These are phyloP conservation scores for Limnephilus auricula DNA, from an alignment of 2,888 invertebrate genomes.

Conservation along the genomic window DNA sequence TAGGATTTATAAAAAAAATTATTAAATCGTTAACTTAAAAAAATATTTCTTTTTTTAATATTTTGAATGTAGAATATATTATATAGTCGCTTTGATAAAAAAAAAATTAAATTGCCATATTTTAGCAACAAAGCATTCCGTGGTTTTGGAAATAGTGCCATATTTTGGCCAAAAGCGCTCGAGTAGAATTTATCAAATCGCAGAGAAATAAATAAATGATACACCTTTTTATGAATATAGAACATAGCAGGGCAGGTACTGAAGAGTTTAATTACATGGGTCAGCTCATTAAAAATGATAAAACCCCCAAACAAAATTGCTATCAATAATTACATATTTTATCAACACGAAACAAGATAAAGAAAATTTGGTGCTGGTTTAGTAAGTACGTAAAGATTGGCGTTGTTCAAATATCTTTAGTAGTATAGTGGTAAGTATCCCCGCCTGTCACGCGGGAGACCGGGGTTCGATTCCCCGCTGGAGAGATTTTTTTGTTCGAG, in stretches of 20 bases:
- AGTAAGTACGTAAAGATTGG: neutral
- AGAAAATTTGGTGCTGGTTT: neutral
- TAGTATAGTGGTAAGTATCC: constrained; percentile 67
- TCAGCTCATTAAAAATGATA: neutral
- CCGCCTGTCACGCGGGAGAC: constrained; percentile 67
- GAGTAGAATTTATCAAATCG: too few species aligned
- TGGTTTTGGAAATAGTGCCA: too few species aligned
- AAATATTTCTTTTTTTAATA: too few species aligned
- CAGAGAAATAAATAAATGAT: too few species aligned
- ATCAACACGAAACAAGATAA: neutral
- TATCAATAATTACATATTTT: neutral
- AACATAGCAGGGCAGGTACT: neutral
- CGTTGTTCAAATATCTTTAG: neutral
- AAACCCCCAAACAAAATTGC: neutral
- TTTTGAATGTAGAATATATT: too few species aligned
- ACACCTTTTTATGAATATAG: too few species aligned
- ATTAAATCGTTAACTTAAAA: too few species aligned
- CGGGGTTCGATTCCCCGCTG: constrained; percentile 67
- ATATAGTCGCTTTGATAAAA: too few species aligned
- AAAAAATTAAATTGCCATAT: too few species aligned
- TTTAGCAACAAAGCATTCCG: too few species aligned
- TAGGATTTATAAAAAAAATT: too few species aligned
- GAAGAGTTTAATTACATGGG: neutral
- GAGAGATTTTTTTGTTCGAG: constrained; percentile 67
- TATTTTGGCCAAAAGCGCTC: too few species aligned